A percentile compares a stretch with the other conserved stretches of the same genome.
phyloP scores from a whole-genome alignment of 2,888 invertebrate genomes.

The Mycalesis mineus region DNA sequence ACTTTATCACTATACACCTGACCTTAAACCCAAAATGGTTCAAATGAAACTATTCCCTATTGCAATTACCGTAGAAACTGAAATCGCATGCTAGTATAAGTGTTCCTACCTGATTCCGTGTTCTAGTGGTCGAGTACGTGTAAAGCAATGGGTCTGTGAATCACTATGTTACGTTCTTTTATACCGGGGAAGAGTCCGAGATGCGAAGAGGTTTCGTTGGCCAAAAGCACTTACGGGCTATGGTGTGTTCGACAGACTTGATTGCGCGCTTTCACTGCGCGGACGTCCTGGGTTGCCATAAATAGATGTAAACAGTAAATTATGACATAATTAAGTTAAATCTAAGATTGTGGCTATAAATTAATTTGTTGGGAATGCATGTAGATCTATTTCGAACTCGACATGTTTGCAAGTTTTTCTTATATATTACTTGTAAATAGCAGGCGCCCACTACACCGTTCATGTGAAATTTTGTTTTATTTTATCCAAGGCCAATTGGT shows the following conservation, averaged over 20 bases:
- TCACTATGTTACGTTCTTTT: slow-evolving; percentile 67
- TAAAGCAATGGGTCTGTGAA: slow-evolving; percentile 68
- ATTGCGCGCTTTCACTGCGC: slow-evolving; percentile 55
- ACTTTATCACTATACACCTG: slow-evolving; percentile 28
- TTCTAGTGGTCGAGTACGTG: slow-evolving; percentile 43
- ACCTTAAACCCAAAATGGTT: not conserved
- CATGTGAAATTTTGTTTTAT: no score
- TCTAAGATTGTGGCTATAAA: not conserved
- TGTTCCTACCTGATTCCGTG: slow-evolving; percentile 37
- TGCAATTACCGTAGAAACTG: slow-evolving; percentile 3
- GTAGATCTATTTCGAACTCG: no score
- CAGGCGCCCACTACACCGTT: no score
- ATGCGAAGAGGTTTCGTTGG: slow-evolving; percentile 52
- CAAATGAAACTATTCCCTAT: slow-evolving; percentile 19
- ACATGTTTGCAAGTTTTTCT: no score
- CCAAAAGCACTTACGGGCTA: slow-evolving; percentile 53
- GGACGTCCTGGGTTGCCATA: slow-evolving; percentile 18
- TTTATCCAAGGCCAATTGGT: no score
- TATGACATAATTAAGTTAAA: not conserved
- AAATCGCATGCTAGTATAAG: slow-evolving; percentile 8
- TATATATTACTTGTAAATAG: no score
- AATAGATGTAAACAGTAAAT: not conserved
- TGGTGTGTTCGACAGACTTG: slow-evolving; percentile 42
- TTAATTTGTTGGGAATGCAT: not conserved
- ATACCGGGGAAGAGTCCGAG: slow-evolving; percentile 75